Conservation (phyloP, 2,797 vertebrate genomes). For the Yasuhikotakia modesta region DNA sequence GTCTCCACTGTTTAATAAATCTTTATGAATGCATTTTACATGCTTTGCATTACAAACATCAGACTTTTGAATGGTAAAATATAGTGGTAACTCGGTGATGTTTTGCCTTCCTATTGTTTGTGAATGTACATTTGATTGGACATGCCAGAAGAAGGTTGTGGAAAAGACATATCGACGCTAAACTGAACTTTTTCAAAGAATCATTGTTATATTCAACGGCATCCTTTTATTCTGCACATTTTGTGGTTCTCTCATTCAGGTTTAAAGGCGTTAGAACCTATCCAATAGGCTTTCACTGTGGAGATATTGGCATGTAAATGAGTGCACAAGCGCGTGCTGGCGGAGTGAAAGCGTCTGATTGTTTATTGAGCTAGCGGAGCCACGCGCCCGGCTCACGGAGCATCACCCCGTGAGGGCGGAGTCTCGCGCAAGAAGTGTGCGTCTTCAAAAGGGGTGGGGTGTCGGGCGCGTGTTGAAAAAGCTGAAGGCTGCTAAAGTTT, state of each 20-base stretch:
- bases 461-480: conserved; percentile 87
- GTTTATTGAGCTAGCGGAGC: conserved; percentile 86
- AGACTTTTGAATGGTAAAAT: neutral
- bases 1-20: no score
- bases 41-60: neutral
- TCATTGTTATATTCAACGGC: conserved; percentile 80
- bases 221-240: conserved; percentile 67
- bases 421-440: conserved; percentile 80
- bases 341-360: conserved; percentile 83
- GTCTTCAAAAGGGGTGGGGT: conserved; percentile 75
- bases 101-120: conserved; percentile 9
- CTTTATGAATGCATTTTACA: no score
- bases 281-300: conserved; percentile 79
- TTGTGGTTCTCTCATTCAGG: conserved; percentile 71
- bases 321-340: conserved; percentile 79
- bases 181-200: conserved; percentile 79
- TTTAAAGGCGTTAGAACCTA: conserved; percentile 80
- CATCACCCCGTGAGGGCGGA: conserved; percentile 80
- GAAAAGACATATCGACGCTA: conserved; percentile 67
- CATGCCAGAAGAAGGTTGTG: conserved; percentile 68
- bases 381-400: conserved; percentile 86
- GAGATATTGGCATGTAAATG: conserved; percentile 86
- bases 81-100: neutral
- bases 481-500: conserved; percentile 83
- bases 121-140: conserved; percentile 68